Evolutionary conservation across 2,888 invertebrate species (phyloP).

Genomic region (Alentia gelatinosa): DNA sequence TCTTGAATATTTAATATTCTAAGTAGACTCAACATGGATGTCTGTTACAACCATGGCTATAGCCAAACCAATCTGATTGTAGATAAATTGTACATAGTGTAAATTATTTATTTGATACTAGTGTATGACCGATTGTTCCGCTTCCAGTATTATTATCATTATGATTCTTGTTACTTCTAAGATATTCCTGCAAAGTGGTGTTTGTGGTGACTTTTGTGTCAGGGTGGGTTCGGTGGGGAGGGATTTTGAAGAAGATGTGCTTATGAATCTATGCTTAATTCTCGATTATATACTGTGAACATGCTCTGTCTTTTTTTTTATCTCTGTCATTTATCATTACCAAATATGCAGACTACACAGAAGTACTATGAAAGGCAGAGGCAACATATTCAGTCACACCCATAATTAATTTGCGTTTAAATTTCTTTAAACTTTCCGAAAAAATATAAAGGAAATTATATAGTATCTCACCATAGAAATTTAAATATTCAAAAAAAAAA

Average conservation of each 20-base stretch:
- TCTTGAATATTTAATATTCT: too few species aligned
- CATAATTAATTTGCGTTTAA: too few species aligned
- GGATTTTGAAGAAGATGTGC: not conserved
- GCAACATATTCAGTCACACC: not conserved
- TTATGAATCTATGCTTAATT: not conserved
- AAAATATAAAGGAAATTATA: too few species aligned
- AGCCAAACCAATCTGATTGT: too few species aligned
- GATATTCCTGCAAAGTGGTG: not conserved
- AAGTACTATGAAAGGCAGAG: not conserved
- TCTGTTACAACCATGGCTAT: too few species aligned
- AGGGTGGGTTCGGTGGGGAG: not conserved
- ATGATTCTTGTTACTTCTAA: not conserved
- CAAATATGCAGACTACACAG: too few species aligned
- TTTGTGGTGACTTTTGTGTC: not conserved
- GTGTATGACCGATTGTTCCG: not conserved
- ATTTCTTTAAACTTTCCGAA: too few species aligned
- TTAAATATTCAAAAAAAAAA: too few species aligned
- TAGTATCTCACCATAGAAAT: too few species aligned
- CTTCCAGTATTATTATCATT: not conserved
- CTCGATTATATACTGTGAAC: not conserved
- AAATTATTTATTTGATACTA: conserved; percentile 15
- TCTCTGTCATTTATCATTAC: too few species aligned
- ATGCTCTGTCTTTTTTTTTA: too few species aligned
- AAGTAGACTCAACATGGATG: too few species aligned
- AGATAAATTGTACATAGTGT: not conserved